phyloP scores from a whole-genome alignment of 1,140 invertebrate species.

The Nephila pilipes region DNA sequence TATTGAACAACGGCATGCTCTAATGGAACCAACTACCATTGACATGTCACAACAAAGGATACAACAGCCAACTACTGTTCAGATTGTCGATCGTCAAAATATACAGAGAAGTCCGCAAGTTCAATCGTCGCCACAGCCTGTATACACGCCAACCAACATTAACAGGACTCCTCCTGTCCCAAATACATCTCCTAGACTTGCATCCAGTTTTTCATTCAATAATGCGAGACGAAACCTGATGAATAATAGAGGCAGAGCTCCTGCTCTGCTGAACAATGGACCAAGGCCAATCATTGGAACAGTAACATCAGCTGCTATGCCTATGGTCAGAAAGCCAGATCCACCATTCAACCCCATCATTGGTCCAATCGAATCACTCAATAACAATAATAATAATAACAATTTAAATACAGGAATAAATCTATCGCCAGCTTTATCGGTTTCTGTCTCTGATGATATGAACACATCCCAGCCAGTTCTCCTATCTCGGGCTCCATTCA shows the following conservation, averaged over 20 bases:
- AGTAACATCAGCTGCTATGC: constrained; percentile 11
- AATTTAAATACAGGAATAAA: constrained; percentile 11
- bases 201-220: neutral
- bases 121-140: neutral
- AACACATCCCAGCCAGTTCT: neutral
- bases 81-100: constrained; percentile 22
- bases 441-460: constrained; percentile 25
- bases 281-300: constrained; percentile 34
- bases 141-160: neutral
- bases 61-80: neutral
- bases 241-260: neutral
- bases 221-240: constrained; percentile 43
- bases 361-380: neutral
- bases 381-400: neutral
- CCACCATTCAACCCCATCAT: constrained; percentile 19
- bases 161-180: neutral
- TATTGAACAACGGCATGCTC: constrained; percentile 57
- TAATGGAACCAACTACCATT: constrained; percentile 58
- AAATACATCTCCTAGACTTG: constrained; percentile 15
- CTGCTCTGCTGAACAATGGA: neutral
- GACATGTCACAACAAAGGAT: neutral
- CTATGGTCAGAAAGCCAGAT: neutral
- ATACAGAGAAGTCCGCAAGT: neutral
- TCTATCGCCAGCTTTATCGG: constrained; percentile 27
- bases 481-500: constrained; percentile 17